Conservation (phyloP, 2,888 invertebrate species). For the Meganola albula region DNA sequence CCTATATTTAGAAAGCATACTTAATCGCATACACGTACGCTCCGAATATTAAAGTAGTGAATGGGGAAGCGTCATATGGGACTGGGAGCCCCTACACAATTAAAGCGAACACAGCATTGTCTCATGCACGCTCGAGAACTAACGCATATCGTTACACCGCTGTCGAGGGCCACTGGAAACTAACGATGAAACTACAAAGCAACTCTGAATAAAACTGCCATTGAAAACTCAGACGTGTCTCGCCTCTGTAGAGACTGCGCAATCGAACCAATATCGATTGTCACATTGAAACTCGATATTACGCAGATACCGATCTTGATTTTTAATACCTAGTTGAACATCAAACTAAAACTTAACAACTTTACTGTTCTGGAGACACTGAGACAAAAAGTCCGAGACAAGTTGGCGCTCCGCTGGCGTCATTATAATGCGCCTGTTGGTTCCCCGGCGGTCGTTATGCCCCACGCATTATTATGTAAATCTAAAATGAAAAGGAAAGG, state of each 20-base stretch:
- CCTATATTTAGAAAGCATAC: constrained; percentile 72
- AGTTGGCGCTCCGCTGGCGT: constrained; percentile 47
- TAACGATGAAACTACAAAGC: constrained; percentile 26
- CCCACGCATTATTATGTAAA: constrained; percentile 74
- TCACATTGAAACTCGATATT: constrained; percentile 33
- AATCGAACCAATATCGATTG: constrained; percentile 30
- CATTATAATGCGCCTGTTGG: constrained; percentile 57
- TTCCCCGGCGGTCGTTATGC: constrained; percentile 60
- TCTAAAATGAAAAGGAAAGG: constrained; percentile 66
- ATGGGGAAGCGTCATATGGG: constrained; percentile 71
- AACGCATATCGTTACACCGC: constrained; percentile 46
- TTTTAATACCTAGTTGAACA: constrained; percentile 27
- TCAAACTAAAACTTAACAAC: background rate
- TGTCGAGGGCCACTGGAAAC: constrained; percentile 28
- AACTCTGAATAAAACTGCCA: constrained; percentile 23
- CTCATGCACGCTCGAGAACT: constrained; percentile 34
- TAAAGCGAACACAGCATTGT: constrained; percentile 55
- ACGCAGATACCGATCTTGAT: constrained; percentile 36
- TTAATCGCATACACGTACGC: constrained; percentile 70
- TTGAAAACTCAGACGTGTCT: constrained; percentile 15
- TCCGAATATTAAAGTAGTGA: constrained; percentile 68
- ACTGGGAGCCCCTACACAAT: constrained; percentile 65
- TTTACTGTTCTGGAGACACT: constrained; percentile 12
- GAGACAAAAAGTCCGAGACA: constrained; percentile 44
- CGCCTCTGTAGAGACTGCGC: constrained; percentile 19